A percentile compares a stretch with the other conserved stretches of the same genome.
These are phyloP conservation scores for Lithophane socia DNA, from an alignment of 2,888 invertebrate genomes.

Conservation along the genomic window DNA sequence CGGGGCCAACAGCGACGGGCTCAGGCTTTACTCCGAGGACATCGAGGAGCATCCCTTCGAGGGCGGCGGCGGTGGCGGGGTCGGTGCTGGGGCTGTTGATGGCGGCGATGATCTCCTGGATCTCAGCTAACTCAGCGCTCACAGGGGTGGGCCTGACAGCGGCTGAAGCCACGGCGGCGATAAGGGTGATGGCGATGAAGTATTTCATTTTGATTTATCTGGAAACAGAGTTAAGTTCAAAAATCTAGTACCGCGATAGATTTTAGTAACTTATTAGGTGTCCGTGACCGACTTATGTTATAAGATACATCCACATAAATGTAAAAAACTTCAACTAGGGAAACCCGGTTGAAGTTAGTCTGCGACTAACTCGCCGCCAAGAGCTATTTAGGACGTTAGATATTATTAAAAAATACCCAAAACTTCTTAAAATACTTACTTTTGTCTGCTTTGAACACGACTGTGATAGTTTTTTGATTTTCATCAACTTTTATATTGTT, in stretches of 20 bases:
- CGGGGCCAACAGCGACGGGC: neutral
- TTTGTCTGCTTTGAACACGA: constrained; percentile 56
- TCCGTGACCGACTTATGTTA: no score
- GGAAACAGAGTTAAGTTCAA: no score
- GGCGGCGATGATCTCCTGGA: constrained; percentile 76
- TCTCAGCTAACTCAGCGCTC: constrained; percentile 62
- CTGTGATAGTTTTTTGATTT: constrained; percentile 66
- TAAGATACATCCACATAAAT: no score
- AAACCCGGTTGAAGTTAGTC: no score
- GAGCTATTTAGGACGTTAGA: no score
- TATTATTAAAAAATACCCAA: no score
- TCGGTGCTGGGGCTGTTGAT: constrained; percentile 79
- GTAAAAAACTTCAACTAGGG: no score
- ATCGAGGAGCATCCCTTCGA: constrained; percentile 59
- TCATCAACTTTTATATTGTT: constrained; percentile 66
- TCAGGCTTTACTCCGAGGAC: constrained; percentile 24
- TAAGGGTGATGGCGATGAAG: constrained; percentile 77
- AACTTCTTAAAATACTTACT: no score
- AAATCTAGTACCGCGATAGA: no score
- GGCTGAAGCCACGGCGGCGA: constrained; percentile 79
- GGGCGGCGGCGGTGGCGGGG: constrained; percentile 76
- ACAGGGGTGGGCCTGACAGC: constrained; percentile 62
- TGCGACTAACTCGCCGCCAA: no score
- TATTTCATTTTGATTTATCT: constrained; percentile 76
- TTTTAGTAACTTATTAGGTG: no score